Conservation (phyloP, 2,888 invertebrate genomes). For the Sturmia bella region DNA sequence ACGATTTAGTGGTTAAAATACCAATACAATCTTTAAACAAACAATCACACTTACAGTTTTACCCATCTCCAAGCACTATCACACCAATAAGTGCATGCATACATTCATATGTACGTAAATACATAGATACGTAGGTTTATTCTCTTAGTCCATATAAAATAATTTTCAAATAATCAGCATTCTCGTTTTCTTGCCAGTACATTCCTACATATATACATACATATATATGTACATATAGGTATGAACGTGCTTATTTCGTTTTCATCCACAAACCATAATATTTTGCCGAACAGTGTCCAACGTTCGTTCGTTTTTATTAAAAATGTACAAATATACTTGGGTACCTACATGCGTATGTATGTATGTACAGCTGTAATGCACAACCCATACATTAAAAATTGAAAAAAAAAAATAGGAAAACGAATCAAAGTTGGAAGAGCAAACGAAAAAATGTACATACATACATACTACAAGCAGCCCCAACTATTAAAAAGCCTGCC, state of each 20-base stretch:
- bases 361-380: constrained; percentile 21
- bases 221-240: too few relatives aligned
- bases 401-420: constrained; percentile 30
- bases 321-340: neutral
- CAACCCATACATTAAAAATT: constrained; percentile 47
- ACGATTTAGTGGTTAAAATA: constrained; percentile 70
- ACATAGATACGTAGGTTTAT: neutral
- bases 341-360: neutral
- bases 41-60: constrained; percentile 5
- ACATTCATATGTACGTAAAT: neutral
- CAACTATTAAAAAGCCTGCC: constrained; percentile 64
- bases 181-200: constrained; percentile 58
- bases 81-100: neutral
- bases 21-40: constrained; percentile 51
- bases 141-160: constrained; percentile 40
- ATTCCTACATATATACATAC: too few relatives aligned
- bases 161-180: constrained; percentile 54
- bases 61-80: neutral
- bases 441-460: constrained; percentile 13
- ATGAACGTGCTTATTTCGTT: too few relatives aligned
- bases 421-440: constrained; percentile 55
- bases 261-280: constrained; percentile 47
- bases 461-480: constrained; percentile 56
- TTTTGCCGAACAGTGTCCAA: constrained; percentile 42
- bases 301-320: constrained; percentile 33